A percentile compares a stretch with the other conserved stretches of the same genome.
Conservation (phyloP, 2,797 vertebrate species). For the Pangasius mekongensis region DNA sequence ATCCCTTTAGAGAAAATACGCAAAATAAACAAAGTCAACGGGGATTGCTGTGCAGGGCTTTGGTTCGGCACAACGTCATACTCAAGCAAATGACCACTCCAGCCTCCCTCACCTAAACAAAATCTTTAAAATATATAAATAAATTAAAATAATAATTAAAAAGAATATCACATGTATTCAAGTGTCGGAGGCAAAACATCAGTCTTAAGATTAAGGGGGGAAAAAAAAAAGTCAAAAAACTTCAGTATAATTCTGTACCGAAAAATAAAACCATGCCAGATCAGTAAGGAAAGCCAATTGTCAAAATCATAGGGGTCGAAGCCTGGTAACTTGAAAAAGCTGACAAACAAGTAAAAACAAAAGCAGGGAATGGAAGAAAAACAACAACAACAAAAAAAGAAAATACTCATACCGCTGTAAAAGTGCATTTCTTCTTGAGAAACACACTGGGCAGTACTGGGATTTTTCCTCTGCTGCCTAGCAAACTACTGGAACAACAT, state of each 20-base stretch:
- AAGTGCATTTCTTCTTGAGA: slow-evolving; percentile 46
- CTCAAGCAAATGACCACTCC: slow-evolving; percentile 51
- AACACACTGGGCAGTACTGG: slow-evolving; percentile 64
- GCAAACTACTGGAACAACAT: slow-evolving; percentile 63
- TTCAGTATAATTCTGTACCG: slow-evolving; percentile 72
- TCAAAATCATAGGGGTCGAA: slow-evolving; percentile 41
- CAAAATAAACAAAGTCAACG: slow-evolving; percentile 31
- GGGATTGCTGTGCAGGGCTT: slow-evolving; percentile 57
- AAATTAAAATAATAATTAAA: neutral
- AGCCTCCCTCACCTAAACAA: slow-evolving; percentile 14
- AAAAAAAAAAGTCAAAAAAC: slow-evolving; percentile 50
- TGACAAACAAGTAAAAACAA: slow-evolving; percentile 27
- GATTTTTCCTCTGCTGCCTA: slow-evolving; percentile 71
- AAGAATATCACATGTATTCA: neutral
- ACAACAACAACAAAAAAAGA: slow-evolving; percentile 43
- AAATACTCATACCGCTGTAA: slow-evolving; percentile 39
- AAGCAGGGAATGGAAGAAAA: slow-evolving; percentile 38
- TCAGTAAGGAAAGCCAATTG: slow-evolving; percentile 49
- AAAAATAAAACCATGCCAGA: slow-evolving; percentile 58
- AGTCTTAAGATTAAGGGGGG: neutral
- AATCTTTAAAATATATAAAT: neutral
- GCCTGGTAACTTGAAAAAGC: slow-evolving; percentile 36
- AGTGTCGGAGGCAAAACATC: slow-evolving; percentile 32
- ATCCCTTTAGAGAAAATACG: slow-evolving; percentile 40
- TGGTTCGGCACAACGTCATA: slow-evolving; percentile 63